Percentiles rank a stretch among this genome's conserved stretches.
phyloP scores from a whole-genome alignment of 2,797 vertebrate species.

The Nasua narica region DNA sequence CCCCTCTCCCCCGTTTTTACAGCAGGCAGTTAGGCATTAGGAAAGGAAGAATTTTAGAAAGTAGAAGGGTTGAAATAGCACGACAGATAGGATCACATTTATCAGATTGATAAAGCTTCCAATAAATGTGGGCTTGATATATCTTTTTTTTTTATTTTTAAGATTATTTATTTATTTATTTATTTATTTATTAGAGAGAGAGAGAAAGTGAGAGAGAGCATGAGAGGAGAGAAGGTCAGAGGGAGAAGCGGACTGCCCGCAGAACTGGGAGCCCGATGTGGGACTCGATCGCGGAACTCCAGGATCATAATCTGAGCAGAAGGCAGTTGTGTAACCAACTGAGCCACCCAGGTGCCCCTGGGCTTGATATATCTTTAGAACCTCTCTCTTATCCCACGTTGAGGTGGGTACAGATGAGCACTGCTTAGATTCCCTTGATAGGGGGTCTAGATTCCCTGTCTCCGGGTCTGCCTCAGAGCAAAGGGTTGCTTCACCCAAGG shows the following conservation, averaged over 20 bases:
- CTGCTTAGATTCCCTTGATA: not conserved
- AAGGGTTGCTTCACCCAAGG: not conserved
- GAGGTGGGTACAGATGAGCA: not conserved
- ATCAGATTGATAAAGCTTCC: not conserved
- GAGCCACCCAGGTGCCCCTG: too few relatives aligned
- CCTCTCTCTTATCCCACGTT: not conserved
- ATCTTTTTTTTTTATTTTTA: too few relatives aligned
- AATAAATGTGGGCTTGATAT: not conserved
- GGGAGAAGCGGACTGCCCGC: too few relatives aligned
- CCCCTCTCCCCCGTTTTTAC: not conserved
- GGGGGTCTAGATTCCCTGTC: rapidly evolving
- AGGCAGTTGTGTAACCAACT: too few relatives aligned
- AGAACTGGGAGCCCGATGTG: too few relatives aligned
- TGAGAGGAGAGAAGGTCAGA: too few relatives aligned
- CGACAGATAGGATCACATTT: not conserved
- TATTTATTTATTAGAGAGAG: too few relatives aligned
- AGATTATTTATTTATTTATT: too few relatives aligned
- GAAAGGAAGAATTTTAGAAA: not conserved
- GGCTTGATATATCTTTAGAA: not conserved
- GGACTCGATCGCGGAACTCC: too few relatives aligned
- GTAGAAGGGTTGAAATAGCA: not conserved
- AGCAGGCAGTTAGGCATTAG: not conserved
- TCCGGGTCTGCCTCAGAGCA: not conserved
- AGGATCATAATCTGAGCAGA: too few relatives aligned
- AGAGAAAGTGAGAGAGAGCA: too few relatives aligned